Base-by-base conservation (phyloP, 1,140 invertebrate genomes). In the Sarcophaga peregrina region DNA sequence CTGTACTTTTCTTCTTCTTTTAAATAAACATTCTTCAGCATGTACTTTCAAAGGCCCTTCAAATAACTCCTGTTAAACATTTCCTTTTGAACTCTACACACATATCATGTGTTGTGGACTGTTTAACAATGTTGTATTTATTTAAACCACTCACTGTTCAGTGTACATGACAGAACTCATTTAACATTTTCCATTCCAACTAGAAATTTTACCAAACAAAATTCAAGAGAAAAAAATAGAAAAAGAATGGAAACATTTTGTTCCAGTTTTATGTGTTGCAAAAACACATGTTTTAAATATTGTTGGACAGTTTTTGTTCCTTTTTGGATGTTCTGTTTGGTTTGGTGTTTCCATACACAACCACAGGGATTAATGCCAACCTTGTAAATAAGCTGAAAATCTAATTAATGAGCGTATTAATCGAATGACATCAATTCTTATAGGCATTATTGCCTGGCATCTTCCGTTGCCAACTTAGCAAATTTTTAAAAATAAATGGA, bases 101-200 rank as follows among this genome's bases (percentile, higher is more conserved):
- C 20, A 46, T 74, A 17, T 37, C 72, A 37, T 46, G 20, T 17
- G 20, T n/a, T 46, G 13, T 10, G 20, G 17, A 37, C 45, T 74
- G 25, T 74, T 74, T 58, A 58, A 58, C 54, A 58, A 7, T 58
- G n/a, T 58, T 58, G 54, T 58, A 58, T 58, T 58, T 58, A 58
- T 58, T 58, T 58, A n/a, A 58, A 58, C 54, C 54, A 58, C 54
- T 58, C 11, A 15, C n/a, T n/a, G 52, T 54, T 54, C 52, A 10
- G 10, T 54, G 8, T 58, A n/a, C 10, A 58, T 58, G 54, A 13
- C 54, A 58, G 11, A 7, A 58, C 54, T n/a, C n/a, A 58, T 58
- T 58, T 58, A 58, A 13, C 54, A n/a, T 13, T 8, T 52, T 58
- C 13, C 54, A 15, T n/a, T 58, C 52, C 13, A 58, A n/a, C 54